Evolutionary conservation across 1,140 invertebrate species (phyloP), one percentile per base, ranked within the genome.

Genomic region (Periplaneta americana): DNA sequence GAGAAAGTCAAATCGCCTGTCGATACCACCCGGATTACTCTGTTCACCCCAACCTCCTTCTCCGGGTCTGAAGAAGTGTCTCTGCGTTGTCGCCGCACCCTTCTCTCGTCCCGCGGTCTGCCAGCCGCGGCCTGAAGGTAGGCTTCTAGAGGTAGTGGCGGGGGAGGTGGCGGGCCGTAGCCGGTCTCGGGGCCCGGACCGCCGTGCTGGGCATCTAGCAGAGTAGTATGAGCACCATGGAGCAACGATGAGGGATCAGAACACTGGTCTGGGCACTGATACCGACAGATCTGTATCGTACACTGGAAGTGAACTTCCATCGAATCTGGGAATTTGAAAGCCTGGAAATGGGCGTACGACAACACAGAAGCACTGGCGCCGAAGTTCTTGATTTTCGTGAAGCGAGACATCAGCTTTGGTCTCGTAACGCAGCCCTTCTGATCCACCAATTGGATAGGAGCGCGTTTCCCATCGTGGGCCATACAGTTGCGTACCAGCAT

Each of bases 221-320:
- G 84, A n/a, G n/a, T n/a, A n/a, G n/a, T n/a, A n/a, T n/a, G n/a
- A 22, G 87, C 88, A 74, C 85, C 84, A 83, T 87, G 90, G 84
- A 87, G 85, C 84, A 82, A 85, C 79, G 85, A 85, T 34, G 88
- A 88, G 33, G 87, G 87, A 84, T 94, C 94, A 11, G 93, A 94
- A 85, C 96, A 97, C 84, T 97, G 97, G 84, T 97, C 96, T 0
- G 97, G 96, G 85, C 96, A 98, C 85, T 97, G 95, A 86, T 97
- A 96, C 81, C 96, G 92, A 85, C 97, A 98, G 84, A 98, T 97
- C 87, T 98, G 97, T 83, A 98, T 98, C 22, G 96, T 97, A 88
- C 97, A 98, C 87, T 98, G 96, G 91, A 98, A 98, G 86, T 98
- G 97, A 0, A 98, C 96, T 87, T 98, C 96, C 96, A 98, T 98